These are phyloP conservation scores for Phyllotis vaccarum DNA, from an alignment of 2,797 vertebrate genomes.

Conservation along the genomic window DNA sequence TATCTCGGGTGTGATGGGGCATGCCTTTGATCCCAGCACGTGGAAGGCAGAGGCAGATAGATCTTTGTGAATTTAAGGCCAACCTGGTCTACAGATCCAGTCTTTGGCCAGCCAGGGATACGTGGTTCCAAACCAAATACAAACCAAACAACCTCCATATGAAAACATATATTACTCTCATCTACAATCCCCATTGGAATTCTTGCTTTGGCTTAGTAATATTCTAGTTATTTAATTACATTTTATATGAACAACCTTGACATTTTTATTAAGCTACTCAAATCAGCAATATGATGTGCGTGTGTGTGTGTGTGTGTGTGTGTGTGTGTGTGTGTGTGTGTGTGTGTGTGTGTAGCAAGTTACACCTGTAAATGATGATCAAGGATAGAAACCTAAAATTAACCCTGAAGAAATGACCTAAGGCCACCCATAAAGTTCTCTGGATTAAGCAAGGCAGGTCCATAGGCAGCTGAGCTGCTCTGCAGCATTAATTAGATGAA, in stretches of 20 bases:
- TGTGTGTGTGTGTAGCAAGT: not conserved
- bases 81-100: not conserved
- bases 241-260: constrained; percentile 9
- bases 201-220: constrained; percentile 1
- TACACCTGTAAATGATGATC: constrained; percentile 75
- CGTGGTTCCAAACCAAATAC: not conserved
- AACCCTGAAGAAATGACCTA: constrained; percentile 76
- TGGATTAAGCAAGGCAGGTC: constrained; percentile 75
- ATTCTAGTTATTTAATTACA: constrained; percentile 45
- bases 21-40: not conserved
- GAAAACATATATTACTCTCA: not conserved
- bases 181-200: not conserved
- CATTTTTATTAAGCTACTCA: constrained; percentile 22
- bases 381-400: constrained; percentile 68
- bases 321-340: not conserved
- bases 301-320: not conserved
- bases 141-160: not conserved
- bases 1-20: not conserved
- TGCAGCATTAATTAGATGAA: constrained; percentile 78
- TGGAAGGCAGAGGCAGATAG: not conserved
- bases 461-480: constrained; percentile 83
- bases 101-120: not conserved
- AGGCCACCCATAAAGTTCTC: constrained; percentile 61
- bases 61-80: not conserved
- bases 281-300: not conserved